Base-by-base conservation (phyloP, 2,888 invertebrate species). In the Polydrusus pterygomalis region DNA sequence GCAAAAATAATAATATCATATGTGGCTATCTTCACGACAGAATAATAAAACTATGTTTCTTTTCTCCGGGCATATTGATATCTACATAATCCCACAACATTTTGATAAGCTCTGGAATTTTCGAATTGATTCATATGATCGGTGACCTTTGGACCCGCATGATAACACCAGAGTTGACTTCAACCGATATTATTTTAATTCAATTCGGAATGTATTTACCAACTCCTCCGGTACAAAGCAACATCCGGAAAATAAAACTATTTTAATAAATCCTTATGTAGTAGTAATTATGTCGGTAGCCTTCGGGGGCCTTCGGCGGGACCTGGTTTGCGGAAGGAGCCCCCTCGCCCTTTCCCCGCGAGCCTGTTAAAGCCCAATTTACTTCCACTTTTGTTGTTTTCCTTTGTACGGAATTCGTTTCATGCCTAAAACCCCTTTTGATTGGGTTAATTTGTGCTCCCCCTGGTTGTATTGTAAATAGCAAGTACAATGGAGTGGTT, bases 311-410 rank as follows among this genome's bases (percentile, higher is more conserved):
- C 13, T 1, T 43, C 43, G 47, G 47, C 47, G 60, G 62, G 70
- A 18, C 43, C 10, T 20, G 54, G 58, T 58, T 69, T 69, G 62
- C 38, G 38, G 60, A 49, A 56, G 30, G 49, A 25, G 45, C 38
- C 34, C 45, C 60, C 30, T 20, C 45, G 34, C 56, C 70, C 43
- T n/a, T 13, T 43, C 47, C 62, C 58, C 62, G 15, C 34, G 45
- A 60, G 70, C 38, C 62, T n/a, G 49, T 62, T 70, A 60, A 62
- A 70, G 62, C 62, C 47, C 60, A 60, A 70, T 70, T 70, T 70
- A 62, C 70, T 62, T 47, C 49, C 70, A 60, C 70, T 70, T 70
- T 70, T 70, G 62, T 70, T 70, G 49, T 70, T 70, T 62, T 62
- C 60, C 70, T 62, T 70, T 49, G 70, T 49, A 49, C 11, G 47